Percentiles rank a stretch among this genome's conserved stretches.
phyloP scores from a whole-genome alignment of 2,888 invertebrate genomes.

The Mystacides longicornis region DNA sequence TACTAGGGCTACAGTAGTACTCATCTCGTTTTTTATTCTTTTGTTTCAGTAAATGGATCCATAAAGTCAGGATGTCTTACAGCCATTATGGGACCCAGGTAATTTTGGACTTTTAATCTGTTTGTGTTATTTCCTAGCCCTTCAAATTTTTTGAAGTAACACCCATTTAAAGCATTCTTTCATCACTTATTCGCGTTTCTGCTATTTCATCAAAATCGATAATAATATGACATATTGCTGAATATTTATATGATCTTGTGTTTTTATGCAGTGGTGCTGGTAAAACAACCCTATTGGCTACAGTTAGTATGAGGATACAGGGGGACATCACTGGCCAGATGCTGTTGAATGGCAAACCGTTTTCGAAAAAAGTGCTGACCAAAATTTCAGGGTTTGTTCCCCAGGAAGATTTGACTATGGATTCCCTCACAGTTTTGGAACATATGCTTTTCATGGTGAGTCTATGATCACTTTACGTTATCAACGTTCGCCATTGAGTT shows the following conservation, averaged over 20 bases:
- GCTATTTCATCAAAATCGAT: too few relatives aligned
- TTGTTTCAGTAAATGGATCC: constrained; percentile 58
- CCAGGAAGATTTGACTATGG: constrained; percentile 75
- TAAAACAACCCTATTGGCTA: constrained; percentile 67
- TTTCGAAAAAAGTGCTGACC: constrained; percentile 58
- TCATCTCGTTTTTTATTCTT: constrained; percentile 21
- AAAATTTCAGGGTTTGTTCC: constrained; percentile 79
- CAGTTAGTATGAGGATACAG: constrained; percentile 64
- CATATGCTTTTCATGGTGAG: constrained; percentile 80
- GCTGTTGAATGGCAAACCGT: constrained; percentile 59
- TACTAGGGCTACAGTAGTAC: too few relatives aligned
- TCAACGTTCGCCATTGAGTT: too few relatives aligned
- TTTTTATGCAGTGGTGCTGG: constrained; percentile 59
- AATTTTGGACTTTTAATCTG: too few relatives aligned
- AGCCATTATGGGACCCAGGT: constrained; percentile 71
- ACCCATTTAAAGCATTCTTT: too few relatives aligned
- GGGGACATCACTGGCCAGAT: constrained; percentile 62
- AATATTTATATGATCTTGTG: background rate
- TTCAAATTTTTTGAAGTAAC: too few relatives aligned
- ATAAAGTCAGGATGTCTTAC: constrained; percentile 62
- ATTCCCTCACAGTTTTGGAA: constrained; percentile 70
- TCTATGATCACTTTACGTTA: too few relatives aligned
- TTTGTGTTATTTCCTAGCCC: too few relatives aligned
- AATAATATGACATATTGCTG: too few relatives aligned
- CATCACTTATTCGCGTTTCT: too few relatives aligned